phyloP scores from a whole-genome alignment of 2,888 invertebrate genomes.

The Lamellibrachia satsuma region DNA sequence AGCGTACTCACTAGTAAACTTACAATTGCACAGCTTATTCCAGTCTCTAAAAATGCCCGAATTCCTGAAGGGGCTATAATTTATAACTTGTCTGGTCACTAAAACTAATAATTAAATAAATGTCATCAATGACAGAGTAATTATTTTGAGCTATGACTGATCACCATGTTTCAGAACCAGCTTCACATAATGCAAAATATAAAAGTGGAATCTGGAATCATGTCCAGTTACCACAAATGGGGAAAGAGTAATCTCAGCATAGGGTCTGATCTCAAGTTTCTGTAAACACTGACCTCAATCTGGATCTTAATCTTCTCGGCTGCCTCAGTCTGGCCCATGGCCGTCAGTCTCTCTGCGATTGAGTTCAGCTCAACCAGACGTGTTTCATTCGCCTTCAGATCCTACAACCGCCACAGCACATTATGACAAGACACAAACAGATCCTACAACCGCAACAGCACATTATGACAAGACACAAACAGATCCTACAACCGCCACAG shows the following conservation, averaged over 20 bases:
- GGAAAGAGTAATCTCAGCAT: too few species aligned
- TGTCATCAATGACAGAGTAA: too few species aligned
- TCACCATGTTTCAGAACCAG: too few species aligned
- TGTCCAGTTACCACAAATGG: too few species aligned
- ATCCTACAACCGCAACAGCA: neutral
- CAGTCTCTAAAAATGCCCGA: neutral
- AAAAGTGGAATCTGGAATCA: too few species aligned
- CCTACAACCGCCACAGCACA: conserved; percentile 64
- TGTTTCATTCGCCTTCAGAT: conserved; percentile 95
- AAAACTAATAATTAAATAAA: too few species aligned
- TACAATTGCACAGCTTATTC: neutral
- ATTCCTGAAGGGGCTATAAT: neutral
- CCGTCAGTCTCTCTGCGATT: conserved; percentile 91
- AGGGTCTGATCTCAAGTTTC: too few species aligned
- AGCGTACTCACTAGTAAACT: too few species aligned
- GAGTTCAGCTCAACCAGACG: conserved; percentile 99
- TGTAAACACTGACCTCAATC: conserved; percentile 75
- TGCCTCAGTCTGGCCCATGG: conserved; percentile 97
- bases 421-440: neutral
- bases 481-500: neutral
- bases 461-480: neutral
- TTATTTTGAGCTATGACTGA: too few species aligned
- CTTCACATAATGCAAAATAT: too few species aligned
- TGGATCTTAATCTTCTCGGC: conserved; percentile 98
- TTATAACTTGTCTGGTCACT: too few species aligned